A percentile compares a stretch with the other conserved stretches of the same genome.
Evolutionary conservation across 2,797 vertebrate species (phyloP).

Genomic region (Melopsittacus undulatus): DNA sequence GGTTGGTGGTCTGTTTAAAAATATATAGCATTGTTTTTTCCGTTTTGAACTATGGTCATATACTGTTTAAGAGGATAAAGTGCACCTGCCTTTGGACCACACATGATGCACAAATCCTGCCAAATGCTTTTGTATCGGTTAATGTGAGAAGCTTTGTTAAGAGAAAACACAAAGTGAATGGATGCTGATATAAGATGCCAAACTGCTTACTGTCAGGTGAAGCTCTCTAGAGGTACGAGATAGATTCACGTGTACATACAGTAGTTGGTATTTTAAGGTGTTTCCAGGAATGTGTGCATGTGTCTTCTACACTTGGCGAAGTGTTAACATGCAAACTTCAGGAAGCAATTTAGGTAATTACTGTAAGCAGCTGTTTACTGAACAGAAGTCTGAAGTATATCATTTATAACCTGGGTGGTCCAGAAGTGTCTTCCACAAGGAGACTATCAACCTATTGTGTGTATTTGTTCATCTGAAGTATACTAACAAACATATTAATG

Average conservation of each 20-base stretch:
- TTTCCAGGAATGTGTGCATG: background rate
- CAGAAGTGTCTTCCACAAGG: background rate
- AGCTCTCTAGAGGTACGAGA: background rate
- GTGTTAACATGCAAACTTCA: background rate
- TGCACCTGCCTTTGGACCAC: background rate
- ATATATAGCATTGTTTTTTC: background rate
- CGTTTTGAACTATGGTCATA: background rate
- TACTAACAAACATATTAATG: background rate
- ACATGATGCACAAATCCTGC: background rate
- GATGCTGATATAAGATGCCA: background rate
- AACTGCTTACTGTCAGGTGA: background rate
- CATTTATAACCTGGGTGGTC: background rate
- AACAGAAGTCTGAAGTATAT: background rate
- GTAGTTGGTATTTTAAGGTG: background rate
- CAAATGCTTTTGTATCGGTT: background rate
- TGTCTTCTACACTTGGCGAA: background rate
- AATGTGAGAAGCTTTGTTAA: background rate
- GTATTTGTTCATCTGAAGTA: background rate
- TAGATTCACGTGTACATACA: rapidly evolving
- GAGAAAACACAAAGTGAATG: background rate
- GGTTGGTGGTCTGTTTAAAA: background rate
- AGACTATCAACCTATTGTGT: background rate
- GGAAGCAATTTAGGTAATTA: background rate
- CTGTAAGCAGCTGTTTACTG: background rate
- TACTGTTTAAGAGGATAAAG: background rate